Evolutionary conservation across 2,888 invertebrate species (phyloP).

Genomic region (Dryobota labecula): DNA sequence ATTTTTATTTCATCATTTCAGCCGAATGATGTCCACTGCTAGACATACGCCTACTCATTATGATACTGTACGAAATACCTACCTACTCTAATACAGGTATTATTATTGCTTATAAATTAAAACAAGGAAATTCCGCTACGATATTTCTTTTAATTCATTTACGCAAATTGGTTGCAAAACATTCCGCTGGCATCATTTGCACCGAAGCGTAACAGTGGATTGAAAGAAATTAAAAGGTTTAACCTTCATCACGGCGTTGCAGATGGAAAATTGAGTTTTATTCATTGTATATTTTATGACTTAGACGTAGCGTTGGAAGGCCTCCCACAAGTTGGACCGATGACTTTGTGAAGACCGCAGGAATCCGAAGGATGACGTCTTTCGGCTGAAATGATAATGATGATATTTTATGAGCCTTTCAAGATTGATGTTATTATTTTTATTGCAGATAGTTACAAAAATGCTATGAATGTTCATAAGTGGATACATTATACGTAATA

Average conservation of each 20-base stretch:
- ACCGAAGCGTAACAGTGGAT: conserved; percentile 46
- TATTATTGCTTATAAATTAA: conserved; percentile 25
- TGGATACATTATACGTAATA: neutral
- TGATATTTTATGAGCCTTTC: neutral
- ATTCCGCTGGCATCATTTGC: conserved; percentile 60
- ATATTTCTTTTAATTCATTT: conserved; percentile 61
- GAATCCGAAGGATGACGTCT: too few relatives aligned
- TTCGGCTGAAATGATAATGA: too few relatives aligned
- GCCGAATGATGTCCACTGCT: too few relatives aligned
- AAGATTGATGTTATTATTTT: neutral
- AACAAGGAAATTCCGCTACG: conserved; percentile 58
- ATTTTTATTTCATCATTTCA: too few relatives aligned
- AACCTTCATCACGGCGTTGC: neutral
- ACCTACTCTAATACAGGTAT: too few relatives aligned
- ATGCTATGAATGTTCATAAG: neutral
- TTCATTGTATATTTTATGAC: neutral
- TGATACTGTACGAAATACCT: neutral
- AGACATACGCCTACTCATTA: too few relatives aligned
- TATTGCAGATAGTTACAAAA: neutral
- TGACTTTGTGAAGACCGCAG: too few relatives aligned
- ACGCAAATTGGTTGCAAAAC: conserved; percentile 62
- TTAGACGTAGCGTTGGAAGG: too few relatives aligned
- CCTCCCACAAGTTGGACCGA: too few relatives aligned
- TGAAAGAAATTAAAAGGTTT: neutral
- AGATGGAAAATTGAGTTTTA: neutral